These are phyloP conservation scores for Recurvirostra avosetta DNA, from an alignment of 2,113 vertebrate species.

Conservation along the genomic window DNA sequence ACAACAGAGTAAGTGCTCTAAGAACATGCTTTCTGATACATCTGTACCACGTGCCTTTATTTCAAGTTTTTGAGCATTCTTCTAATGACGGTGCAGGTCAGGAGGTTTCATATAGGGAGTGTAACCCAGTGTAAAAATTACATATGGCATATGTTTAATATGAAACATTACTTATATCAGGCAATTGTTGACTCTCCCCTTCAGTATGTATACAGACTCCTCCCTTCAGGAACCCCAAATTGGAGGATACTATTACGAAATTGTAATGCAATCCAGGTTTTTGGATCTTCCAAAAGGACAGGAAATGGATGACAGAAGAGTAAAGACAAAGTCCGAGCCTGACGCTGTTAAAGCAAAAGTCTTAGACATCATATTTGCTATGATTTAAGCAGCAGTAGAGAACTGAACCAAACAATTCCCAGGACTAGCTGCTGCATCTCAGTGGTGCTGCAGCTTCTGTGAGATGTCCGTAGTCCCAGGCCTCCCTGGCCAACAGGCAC, in stretches of 20 bases:
- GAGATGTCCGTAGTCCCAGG: fast-evolving
- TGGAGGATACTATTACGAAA: neutral
- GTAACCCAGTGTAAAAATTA: neutral
- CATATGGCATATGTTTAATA: neutral
- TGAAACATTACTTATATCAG: neutral
- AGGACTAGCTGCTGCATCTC: neutral
- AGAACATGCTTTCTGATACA: neutral
- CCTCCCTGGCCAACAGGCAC: neutral
- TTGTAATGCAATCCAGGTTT: neutral
- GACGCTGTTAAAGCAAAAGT: neutral
- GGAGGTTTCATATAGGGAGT: neutral
- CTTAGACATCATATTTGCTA: neutral
- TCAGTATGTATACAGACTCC: neutral
- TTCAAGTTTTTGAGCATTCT: neutral
- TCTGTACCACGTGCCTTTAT: neutral
- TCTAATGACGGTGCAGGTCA: neutral
- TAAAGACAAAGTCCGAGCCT: neutral
- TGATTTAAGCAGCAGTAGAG: neutral
- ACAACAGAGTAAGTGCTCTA: neutral
- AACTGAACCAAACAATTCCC: neutral
- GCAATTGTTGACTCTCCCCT: neutral
- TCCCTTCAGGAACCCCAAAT: neutral
- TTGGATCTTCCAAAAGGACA: neutral
- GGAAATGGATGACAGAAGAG: neutral
- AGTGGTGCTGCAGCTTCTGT: neutral